Evolutionary conservation across 2,797 vertebrate genomes (phyloP).

Genomic region (Prionace glauca): DNA sequence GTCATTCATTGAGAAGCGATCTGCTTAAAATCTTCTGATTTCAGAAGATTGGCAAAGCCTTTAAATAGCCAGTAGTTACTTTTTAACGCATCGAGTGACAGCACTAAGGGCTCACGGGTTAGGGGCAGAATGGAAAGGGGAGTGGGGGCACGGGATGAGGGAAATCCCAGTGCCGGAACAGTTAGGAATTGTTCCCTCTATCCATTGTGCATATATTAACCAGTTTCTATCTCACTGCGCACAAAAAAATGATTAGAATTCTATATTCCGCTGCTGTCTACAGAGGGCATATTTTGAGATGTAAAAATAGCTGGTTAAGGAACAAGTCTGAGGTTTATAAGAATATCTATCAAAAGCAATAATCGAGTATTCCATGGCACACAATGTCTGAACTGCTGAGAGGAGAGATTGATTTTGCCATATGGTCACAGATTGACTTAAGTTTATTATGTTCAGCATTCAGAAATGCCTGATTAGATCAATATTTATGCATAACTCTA

Average conservation of each 20-base stretch:
- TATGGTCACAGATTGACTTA: not conserved
- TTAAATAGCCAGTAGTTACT: not conserved
- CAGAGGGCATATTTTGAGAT: not conserved
- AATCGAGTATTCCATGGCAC: not conserved
- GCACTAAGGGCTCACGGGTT: not conserved
- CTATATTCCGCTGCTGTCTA: not conserved
- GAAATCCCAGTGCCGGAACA: not conserved
- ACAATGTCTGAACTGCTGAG: not conserved
- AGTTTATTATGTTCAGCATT: not conserved
- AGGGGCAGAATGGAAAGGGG: not conserved
- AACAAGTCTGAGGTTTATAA: not conserved
- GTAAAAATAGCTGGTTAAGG: not conserved
- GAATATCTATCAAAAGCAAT: not conserved
- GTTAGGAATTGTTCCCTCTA: not conserved
- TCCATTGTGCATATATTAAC: not conserved
- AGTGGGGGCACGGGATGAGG: no score
- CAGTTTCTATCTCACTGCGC: not conserved
- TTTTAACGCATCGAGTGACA: not conserved
- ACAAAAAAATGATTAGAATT: not conserved
- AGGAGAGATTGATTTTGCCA: not conserved
- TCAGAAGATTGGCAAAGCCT: not conserved
- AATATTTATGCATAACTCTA: not conserved
- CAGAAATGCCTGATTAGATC: not conserved
- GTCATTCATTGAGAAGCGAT: conserved; percentile 22
- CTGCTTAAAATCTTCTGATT: not conserved